Evolutionary conservation across 2,797 vertebrate genomes (phyloP), one percentile per base, ranked within the genome.

Genomic region (Balearica regulorum): DNA sequence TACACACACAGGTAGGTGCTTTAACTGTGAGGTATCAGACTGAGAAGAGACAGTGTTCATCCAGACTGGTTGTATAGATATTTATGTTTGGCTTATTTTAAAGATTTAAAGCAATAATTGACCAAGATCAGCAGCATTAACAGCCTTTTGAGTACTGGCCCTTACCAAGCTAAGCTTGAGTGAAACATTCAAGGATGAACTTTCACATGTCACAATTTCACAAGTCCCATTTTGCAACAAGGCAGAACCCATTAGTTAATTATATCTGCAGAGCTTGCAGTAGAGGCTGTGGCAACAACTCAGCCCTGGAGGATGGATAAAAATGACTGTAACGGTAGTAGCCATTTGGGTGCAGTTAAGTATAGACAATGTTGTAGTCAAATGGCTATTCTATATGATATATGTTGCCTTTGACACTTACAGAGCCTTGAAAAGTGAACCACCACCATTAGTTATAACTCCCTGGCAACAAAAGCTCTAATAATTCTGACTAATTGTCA

Each of bases 401-500:
- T 29, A 77, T 78, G 83, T 64, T 94, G 73, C 87, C 87, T 93
- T 91, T 89, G 79, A 96, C 82, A 72, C 93, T 85, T 20, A 37
- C 2, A 72, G 64, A 51, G 87, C 65, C 84, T 78, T 89, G 93
- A 94, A 92, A 95, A 96, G 92, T 43, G 68, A 95, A 76, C 91
- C 72, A 69, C 57, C 72, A 69, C 66, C 73, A 75, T 90, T 12
- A 90, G 57, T 83, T 89, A 20, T 29, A 93, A 92, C 70, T 85
- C 57, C 58, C 57, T 92, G 93, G 95, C 95, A 94, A 84, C 61
- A 37, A 81, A 64, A 95, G 43, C 64, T 41, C 84, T 86, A 94
- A 93, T 92, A 96, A 93, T 75, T 93, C 90, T 89, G 72, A 92
- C 79, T 96, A 95, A 96, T 95, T 96, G 94, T 75, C 83, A 80